phyloP scores from a whole-genome alignment of 2,113 vertebrate species.

The Daboia siamensis region DNA sequence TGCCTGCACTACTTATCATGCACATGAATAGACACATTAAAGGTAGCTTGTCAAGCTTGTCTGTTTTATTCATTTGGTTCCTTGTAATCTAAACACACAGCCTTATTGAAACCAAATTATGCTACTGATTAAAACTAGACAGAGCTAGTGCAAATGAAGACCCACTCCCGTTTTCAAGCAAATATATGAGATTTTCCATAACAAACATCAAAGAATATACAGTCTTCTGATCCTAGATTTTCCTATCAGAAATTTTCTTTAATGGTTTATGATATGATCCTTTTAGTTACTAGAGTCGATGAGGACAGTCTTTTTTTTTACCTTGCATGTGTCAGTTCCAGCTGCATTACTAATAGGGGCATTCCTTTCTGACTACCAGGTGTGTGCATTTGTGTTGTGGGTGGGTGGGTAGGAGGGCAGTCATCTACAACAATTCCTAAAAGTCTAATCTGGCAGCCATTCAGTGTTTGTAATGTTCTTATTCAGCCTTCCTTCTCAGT shows the following conservation, averaged over 20 bases:
- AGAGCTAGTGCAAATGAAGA: conserved; percentile 61
- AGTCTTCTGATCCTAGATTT: conserved; percentile 47
- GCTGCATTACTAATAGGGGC: conserved; percentile 66
- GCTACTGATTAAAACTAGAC: conserved; percentile 30
- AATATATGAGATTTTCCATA: conserved; percentile 33
- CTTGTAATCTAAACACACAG: background rate
- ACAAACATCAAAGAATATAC: conserved; percentile 23
- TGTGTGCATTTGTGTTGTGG: conserved; percentile 20
- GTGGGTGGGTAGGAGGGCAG: conserved; percentile 18
- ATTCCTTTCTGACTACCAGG: conserved; percentile 61
- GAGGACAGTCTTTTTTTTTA: conserved; percentile 59
- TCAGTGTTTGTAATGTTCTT: conserved; percentile 71
- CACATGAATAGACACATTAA: conserved; percentile 12
- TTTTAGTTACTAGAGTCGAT: conserved; percentile 69
- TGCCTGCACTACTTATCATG: background rate
- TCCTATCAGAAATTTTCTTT: conserved; percentile 56
- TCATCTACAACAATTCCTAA: conserved; percentile 66
- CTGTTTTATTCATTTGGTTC: background rate
- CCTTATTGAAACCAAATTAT: conserved; percentile 42
- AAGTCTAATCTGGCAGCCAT: conserved; percentile 73
- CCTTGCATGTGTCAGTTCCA: conserved; percentile 47
- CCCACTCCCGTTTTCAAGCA: conserved; percentile 47
- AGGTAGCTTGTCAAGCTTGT: conserved; percentile 3
- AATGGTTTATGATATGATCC: conserved; percentile 57
- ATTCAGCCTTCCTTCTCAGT: conserved; percentile 54